Evolutionary conservation across 2,888 invertebrate species (phyloP).

Genomic region (Idaea aversata): DNA sequence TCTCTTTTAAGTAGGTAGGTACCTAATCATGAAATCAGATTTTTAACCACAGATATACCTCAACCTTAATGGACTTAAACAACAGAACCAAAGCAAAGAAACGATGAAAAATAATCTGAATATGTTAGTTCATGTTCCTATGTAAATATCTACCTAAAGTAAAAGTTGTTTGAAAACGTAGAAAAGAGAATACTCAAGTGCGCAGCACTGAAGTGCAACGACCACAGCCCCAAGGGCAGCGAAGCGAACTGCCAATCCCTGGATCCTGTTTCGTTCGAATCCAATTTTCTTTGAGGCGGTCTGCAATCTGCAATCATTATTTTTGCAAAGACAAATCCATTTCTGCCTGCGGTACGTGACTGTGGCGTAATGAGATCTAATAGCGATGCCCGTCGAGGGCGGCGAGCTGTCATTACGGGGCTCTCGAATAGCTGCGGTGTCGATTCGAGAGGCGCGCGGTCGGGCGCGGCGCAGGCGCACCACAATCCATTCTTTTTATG

Average conservation of each 20-base stretch:
- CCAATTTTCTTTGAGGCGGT: constrained; percentile 76
- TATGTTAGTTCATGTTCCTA: too few species aligned
- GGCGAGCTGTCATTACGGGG: constrained; percentile 67
- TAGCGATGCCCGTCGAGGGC: constrained; percentile 67
- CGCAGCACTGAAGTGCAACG: constrained; percentile 18
- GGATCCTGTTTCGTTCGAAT: constrained; percentile 71
- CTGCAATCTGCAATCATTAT: constrained; percentile 78
- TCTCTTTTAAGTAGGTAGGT: neutral
- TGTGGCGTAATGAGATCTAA: constrained; percentile 75
- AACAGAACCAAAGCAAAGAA: neutral
- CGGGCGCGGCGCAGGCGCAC: constrained; percentile 21
- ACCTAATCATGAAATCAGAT: too few species aligned
- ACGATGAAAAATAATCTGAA: too few species aligned
- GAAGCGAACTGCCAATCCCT: constrained; percentile 39
- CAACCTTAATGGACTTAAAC: neutral
- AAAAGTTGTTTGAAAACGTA: constrained; percentile 2
- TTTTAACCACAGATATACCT: too few species aligned
- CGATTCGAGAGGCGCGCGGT: constrained; percentile 30
- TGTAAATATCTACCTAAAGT: neutral
- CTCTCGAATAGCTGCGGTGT: constrained; percentile 42
- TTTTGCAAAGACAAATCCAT: constrained; percentile 80
- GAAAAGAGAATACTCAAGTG: neutral
- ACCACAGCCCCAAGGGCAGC: constrained; percentile 44
- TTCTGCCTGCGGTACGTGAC: constrained; percentile 76
- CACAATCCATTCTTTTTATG: constrained; percentile 13